A percentile compares a stretch with the other conserved stretches of the same genome.
Evolutionary conservation across 1,140 invertebrate species (phyloP).

Genomic region (Panulirus ornatus): DNA sequence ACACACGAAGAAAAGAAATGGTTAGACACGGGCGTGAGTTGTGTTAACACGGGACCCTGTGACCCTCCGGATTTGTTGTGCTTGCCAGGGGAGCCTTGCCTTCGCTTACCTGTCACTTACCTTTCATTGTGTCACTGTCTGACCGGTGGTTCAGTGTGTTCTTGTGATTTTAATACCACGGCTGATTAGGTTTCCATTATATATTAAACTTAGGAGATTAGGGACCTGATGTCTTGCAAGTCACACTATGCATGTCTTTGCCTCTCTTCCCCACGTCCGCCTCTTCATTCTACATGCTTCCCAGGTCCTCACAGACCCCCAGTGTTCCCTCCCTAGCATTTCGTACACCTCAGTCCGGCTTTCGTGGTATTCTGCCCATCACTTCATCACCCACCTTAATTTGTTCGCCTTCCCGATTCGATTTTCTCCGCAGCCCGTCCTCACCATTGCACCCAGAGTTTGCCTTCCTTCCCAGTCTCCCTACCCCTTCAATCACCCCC

Average conservation of each 20-base stretch:
- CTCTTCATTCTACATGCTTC: background rate
- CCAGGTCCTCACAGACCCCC: background rate
- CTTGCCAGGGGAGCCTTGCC: background rate
- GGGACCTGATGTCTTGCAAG: background rate
- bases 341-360: too few relatives aligned
- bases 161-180: slow-evolving; percentile 35
- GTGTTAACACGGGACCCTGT: too few relatives aligned
- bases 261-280: background rate
- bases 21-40: too few relatives aligned
- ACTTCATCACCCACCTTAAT: background rate
- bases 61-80: too few relatives aligned
- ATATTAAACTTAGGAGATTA: slow-evolving; percentile 4
- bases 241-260: background rate
- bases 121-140: background rate
- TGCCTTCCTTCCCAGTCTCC: background rate
- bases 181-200: slow-evolving; percentile 35
- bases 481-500: background rate
- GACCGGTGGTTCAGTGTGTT: background rate
- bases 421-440: too few relatives aligned
- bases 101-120: background rate
- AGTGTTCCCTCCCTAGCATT: too few relatives aligned
- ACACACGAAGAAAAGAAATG: too few relatives aligned
- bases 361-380: background rate
- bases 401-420: too few relatives aligned
- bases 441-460: too few relatives aligned